A percentile compares a stretch with the other conserved stretches of the same genome.
phyloP scores from a whole-genome alignment of 23 tunicate species.

The Ciona savignyi region DNA sequence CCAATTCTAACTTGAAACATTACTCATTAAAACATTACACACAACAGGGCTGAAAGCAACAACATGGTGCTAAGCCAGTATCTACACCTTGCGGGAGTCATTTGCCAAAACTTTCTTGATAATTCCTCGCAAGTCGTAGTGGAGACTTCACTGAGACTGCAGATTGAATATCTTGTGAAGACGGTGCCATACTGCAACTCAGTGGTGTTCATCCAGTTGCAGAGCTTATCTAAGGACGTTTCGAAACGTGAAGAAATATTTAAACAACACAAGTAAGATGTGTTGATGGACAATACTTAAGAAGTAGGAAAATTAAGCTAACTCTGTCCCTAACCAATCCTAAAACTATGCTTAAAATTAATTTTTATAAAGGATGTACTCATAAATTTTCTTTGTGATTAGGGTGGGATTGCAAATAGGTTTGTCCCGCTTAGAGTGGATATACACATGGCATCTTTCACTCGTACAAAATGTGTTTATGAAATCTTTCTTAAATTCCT shows the following conservation, averaged over 20 bases:
- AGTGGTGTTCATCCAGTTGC: neutral
- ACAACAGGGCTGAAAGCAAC: neutral
- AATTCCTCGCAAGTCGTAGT: neutral
- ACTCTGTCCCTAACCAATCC: too few relatives aligned
- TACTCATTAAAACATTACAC: neutral
- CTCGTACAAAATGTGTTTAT: too few relatives aligned
- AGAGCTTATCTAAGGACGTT: neutral
- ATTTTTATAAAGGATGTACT: too few relatives aligned
- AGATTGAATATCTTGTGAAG: neutral
- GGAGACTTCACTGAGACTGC: neutral
- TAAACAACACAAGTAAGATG: neutral
- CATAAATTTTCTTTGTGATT: too few relatives aligned
- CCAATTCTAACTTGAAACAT: too few relatives aligned
- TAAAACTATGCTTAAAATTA: too few relatives aligned
- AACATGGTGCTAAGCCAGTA: neutral
- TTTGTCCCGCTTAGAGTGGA: too few relatives aligned
- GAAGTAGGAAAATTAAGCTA: too few relatives aligned
- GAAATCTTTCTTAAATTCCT: too few relatives aligned
- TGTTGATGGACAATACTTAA: too few relatives aligned
- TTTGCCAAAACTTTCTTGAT: neutral
- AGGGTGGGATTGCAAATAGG: too few relatives aligned
- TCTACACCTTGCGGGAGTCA: neutral
- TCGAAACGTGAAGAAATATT: neutral
- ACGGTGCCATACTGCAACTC: neutral
- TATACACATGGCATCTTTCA: too few relatives aligned